Evolutionary conservation across 37 sponge, comb jelly and placozoan genomes (phyloP).

Genomic region (Hexactinellida sp.): DNA sequence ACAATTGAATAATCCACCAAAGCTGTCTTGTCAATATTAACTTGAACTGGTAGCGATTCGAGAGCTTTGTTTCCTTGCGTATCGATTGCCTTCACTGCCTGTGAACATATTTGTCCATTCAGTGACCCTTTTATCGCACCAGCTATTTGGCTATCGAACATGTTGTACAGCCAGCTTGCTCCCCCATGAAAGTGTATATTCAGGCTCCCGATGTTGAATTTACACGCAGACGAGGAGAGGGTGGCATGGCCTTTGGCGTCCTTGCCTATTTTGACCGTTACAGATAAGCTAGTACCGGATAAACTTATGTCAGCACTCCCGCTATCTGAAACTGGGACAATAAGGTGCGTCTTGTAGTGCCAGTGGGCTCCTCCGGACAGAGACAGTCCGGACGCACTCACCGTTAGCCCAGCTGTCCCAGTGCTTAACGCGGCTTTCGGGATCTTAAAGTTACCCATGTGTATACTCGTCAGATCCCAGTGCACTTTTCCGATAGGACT

Average conservation of each 20-base stretch:
- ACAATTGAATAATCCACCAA: conserved; percentile 50
- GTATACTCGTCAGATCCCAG: conserved; percentile 50
- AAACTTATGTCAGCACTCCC: conserved; percentile 14
- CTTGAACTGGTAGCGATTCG: conserved; percentile 66
- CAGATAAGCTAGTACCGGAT: neutral
- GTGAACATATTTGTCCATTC: conserved; percentile 38
- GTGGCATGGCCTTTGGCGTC: conserved; percentile 59
- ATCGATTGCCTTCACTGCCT: conserved; percentile 49
- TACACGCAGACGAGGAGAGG: conserved; percentile 40
- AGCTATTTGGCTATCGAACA: conserved; percentile 49
- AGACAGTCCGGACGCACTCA: conserved; percentile 44
- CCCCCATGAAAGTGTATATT: conserved; percentile 68
- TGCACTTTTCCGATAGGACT: conserved; percentile 48
- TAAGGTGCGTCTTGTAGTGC: conserved; percentile 66
- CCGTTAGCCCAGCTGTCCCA: conserved; percentile 29
- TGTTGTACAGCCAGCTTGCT: conserved; percentile 84
- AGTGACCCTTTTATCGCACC: conserved; percentile 46
- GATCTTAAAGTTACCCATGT: conserved; percentile 33
- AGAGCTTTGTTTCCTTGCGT: conserved; percentile 63
- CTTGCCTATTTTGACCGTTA: conserved; percentile 26
- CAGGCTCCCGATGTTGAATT: conserved; percentile 49
- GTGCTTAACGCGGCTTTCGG: conserved; percentile 49
- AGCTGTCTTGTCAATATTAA: conserved; percentile 34
- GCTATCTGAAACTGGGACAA: conserved; percentile 35
- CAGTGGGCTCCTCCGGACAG: conserved; percentile 42